Base-by-base conservation (phyloP, 2,797 vertebrate species). In the Gadopsis bispinosus region DNA sequence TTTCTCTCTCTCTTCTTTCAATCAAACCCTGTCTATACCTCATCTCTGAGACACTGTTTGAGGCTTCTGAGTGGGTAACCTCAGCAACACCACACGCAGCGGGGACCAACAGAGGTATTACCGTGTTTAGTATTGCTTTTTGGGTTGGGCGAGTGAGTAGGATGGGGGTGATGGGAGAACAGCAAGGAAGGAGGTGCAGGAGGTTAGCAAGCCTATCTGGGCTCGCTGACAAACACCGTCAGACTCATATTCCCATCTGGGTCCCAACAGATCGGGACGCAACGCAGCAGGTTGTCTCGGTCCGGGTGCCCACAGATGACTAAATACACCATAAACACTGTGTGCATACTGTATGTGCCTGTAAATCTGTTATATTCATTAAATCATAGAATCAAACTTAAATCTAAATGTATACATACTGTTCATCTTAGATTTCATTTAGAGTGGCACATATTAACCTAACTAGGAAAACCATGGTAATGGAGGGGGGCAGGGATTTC, bases 31-130 rank as follows among this genome's bases (percentile, higher is more conserved):
- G 79, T 70, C 79, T 26, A 17, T 81, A 45, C 89, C 81, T 79
- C 63, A 71, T 89, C 68, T 77, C 75, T 4, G 73, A 88, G 64
- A 80, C 75, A 11, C 63, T 20, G 76, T 79, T 86, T 86, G 92
- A 95, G 83, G 87, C 81, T 74, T 93, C 91, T 93, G 94, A 96
- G 95, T 94, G 83, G 91, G 91, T 95, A 96, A 96, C 96, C 97
- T 96, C 94, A 82, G 89, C 93, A 88, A 80, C 78, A 90, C 91
- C 92, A 77, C 84, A 93, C 90, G 92, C 91, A 83, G 82, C 80
- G 73, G 89, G 90, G 91, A 93, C 89, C 87, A 88, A 75, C 89
- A 89, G 84, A 90, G 87, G 88, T 84, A 91, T 93, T 91, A 92
- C 88, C 89, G 88, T 65, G 83, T 88, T 84, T 82, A 72, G 86